A percentile compares a stretch with the other conserved stretches of the same genome.
Evolutionary conservation across 2,797 vertebrate species (phyloP).

Genomic region (Novumbra hubbsi): DNA sequence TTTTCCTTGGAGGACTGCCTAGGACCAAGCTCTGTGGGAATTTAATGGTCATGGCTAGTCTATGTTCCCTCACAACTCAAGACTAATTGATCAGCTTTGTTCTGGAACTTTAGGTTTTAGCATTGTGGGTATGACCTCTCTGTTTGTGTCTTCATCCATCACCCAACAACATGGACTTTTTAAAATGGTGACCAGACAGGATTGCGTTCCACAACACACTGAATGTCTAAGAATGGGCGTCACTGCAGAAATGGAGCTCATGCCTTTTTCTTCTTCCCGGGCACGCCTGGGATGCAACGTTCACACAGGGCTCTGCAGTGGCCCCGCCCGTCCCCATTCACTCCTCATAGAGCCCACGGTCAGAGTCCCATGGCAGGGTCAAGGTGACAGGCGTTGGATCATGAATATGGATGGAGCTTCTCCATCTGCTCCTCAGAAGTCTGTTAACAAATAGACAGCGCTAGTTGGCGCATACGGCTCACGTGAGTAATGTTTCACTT

Average conservation of each 20-base stretch:
- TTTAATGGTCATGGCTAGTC: conserved; percentile 1
- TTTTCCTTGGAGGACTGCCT: no score
- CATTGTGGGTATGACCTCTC: conserved; percentile 47
- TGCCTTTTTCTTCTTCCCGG: conserved; percentile 49
- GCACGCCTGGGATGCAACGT: conserved; percentile 46
- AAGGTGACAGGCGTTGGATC: conserved; percentile 68
- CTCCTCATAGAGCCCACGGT: conserved; percentile 61
- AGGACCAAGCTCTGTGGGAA: conserved; percentile 7
- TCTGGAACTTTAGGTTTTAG: conserved; percentile 37
- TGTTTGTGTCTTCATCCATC: conserved; percentile 58
- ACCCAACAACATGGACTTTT: conserved; percentile 38
- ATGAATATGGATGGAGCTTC: conserved; percentile 74
- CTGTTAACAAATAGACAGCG: conserved; percentile 63
- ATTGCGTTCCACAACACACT: conserved; percentile 46
- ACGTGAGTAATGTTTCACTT: conserved; percentile 38
- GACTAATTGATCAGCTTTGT: conserved; percentile 23
- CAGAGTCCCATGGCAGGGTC: conserved; percentile 65
- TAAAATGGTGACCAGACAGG: conserved; percentile 43
- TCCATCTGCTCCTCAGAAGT: conserved; percentile 70
- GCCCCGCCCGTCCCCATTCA: conserved; percentile 60
- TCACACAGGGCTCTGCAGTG: conserved; percentile 31
- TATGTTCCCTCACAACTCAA: background rate
- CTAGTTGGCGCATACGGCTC: conserved; percentile 48
- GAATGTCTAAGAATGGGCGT: conserved; percentile 13
- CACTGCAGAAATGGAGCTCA: conserved; percentile 26